Conservation (phyloP, 2,888 invertebrate genomes). For the Homarus gammarus region DNA sequence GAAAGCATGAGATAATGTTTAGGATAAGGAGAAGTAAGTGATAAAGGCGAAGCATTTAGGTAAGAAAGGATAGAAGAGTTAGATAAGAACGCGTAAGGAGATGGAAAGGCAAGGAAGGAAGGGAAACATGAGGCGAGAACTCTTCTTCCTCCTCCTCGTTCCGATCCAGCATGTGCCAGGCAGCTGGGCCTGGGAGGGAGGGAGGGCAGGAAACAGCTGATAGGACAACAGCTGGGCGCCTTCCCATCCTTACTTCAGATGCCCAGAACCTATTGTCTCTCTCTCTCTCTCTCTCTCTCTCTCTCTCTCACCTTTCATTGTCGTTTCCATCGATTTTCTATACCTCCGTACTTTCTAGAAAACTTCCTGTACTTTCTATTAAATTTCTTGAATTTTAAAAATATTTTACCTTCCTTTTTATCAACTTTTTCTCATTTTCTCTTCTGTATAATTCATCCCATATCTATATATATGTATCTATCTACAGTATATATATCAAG, state of each 20-base stretch:
- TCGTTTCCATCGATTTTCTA: not conserved
- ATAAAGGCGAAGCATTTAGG: not conserved
- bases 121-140: not conserved
- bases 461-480: not conserved
- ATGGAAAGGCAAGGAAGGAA: not conserved
- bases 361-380: too few relatives aligned
- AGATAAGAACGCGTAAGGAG: not conserved
- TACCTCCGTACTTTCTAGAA: too few relatives aligned
- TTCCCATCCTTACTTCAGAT: slow-evolving; percentile 6
- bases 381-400: too few relatives aligned
- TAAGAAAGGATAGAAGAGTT: not conserved
- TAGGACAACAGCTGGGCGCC: slow-evolving; percentile 19
- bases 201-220: slow-evolving; percentile 26
- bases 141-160: not conserved
- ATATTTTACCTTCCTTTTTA: not conserved
- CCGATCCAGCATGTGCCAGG: not conserved
- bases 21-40: too few relatives aligned
- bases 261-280: not conserved
- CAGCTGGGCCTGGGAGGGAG: not conserved
- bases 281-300: not conserved
- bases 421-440: not conserved
- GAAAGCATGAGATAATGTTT: too few relatives aligned
- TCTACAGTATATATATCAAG: too few relatives aligned
- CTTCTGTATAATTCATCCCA: not conserved
- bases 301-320: not conserved